phyloP scores from a whole-genome alignment of 2,888 invertebrate genomes.

The Troides oblongomaculatus region DNA sequence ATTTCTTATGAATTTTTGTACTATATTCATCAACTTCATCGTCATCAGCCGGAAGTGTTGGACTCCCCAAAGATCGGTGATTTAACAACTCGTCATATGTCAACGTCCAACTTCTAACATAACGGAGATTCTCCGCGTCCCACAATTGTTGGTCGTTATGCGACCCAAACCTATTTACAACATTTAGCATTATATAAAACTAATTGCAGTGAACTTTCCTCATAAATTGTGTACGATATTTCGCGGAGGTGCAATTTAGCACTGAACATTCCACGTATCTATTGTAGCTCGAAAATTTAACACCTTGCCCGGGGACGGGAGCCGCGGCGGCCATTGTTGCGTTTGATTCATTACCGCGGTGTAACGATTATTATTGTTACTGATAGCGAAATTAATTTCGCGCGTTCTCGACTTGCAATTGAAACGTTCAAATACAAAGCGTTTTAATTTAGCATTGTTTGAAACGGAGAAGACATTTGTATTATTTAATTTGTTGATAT shows the following conservation, averaged over 20 bases:
- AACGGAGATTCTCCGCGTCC: not conserved
- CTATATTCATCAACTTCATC: no score
- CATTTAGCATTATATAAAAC: constrained; percentile 49
- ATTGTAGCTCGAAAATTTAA: constrained; percentile 63
- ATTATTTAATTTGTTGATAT: not conserved
- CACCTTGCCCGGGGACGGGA: constrained; percentile 59
- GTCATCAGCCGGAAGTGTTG: no score
- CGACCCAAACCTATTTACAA: constrained; percentile 16
- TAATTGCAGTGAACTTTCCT: constrained; percentile 69
- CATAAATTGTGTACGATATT: constrained; percentile 63
- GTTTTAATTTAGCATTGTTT: constrained; percentile 36
- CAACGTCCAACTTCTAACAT: constrained; percentile 10
- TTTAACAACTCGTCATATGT: not conserved
- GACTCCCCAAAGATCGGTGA: not conserved
- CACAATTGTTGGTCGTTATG: constrained; percentile 3
- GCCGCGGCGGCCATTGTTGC: constrained; percentile 52
- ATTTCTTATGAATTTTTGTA: no score
- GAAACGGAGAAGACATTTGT: not conserved
- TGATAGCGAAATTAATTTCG: constrained; percentile 72
- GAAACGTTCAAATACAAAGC: constrained; percentile 54
- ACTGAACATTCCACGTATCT: constrained; percentile 45
- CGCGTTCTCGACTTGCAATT: constrained; percentile 45
- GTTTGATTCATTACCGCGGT: constrained; percentile 62
- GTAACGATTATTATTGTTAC: constrained; percentile 64
- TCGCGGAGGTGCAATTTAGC: constrained; percentile 51